A percentile compares a stretch with the other conserved stretches of the same genome.
Conservation (phyloP, 2,797 vertebrate genomes). For the Microhierax caerulescens region DNA sequence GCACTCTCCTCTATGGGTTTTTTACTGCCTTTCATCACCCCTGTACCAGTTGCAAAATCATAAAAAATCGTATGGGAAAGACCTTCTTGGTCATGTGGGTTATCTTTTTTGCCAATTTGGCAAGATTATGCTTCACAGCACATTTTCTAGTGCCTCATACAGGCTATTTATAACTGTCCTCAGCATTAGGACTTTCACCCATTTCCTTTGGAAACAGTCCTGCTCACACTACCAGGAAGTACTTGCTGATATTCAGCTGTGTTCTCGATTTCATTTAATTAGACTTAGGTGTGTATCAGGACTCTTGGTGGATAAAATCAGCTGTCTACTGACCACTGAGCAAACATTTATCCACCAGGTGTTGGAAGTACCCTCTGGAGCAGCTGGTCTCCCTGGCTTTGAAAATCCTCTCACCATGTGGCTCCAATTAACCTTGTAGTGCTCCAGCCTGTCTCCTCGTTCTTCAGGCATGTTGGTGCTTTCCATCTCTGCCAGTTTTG, state of each 20-base stretch:
- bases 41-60: not conserved
- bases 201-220: not conserved
- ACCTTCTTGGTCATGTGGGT: not conserved
- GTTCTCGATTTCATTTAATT: not conserved
- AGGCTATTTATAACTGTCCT: slow-evolving; percentile 29
- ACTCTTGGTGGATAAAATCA: not conserved
- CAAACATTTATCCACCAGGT: not conserved
- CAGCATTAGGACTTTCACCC: not conserved
- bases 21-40: not conserved
- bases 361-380: not conserved
- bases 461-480: not conserved
- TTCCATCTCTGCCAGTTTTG: not conserved
- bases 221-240: not conserved
- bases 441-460: not conserved
- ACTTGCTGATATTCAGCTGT: not conserved
- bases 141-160: not conserved
- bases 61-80: not conserved
- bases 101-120: not conserved
- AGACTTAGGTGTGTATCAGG: not conserved
- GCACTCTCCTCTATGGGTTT: not conserved
- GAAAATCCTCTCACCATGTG: not conserved
- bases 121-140: slow-evolving; percentile 11
- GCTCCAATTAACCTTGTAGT: not conserved
- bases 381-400: not conserved
- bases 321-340: not conserved